A percentile compares a stretch with the other conserved stretches of the same genome.
Conservation (phyloP, 2,797 vertebrate species). For the Phaenicophaeus curvirostris region DNA sequence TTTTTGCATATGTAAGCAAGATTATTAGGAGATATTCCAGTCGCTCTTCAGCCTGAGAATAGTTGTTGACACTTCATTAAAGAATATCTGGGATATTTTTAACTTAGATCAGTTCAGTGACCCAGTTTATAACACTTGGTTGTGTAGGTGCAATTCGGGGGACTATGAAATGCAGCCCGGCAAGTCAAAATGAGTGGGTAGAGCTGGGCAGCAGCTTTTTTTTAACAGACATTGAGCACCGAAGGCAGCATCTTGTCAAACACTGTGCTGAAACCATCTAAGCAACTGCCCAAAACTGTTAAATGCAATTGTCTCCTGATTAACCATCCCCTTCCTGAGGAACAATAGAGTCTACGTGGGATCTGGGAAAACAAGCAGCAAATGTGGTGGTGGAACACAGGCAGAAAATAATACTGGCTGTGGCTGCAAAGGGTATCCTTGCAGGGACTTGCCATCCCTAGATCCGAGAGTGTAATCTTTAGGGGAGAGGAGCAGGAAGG, state of each 20-base stretch:
- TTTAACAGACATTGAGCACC: background rate
- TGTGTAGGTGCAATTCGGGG: background rate
- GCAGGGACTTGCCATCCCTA: background rate
- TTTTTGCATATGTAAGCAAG: constrained; percentile 50
- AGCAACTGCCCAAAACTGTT: background rate
- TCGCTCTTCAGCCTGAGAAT: constrained; percentile 10
- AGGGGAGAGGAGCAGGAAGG: background rate
- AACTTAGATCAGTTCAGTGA: background rate
- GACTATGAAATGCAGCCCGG: background rate
- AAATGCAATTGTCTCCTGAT: background rate
- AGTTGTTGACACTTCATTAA: constrained; percentile 64
- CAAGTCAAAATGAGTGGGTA: background rate
- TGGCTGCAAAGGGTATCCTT: background rate
- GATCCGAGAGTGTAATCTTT: fast-evolving
- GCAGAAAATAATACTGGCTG: background rate
- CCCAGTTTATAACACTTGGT: background rate
- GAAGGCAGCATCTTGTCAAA: background rate
- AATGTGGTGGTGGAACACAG: background rate
- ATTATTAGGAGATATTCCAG: constrained; percentile 41
- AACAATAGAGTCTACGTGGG: background rate
- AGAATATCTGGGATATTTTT: constrained; percentile 57
- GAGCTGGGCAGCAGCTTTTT: background rate
- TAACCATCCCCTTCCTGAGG: background rate
- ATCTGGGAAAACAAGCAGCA: fast-evolving
- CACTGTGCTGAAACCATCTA: background rate